Conservation (phyloP, 2,888 invertebrate species). For the Ectemnius continuus region DNA sequence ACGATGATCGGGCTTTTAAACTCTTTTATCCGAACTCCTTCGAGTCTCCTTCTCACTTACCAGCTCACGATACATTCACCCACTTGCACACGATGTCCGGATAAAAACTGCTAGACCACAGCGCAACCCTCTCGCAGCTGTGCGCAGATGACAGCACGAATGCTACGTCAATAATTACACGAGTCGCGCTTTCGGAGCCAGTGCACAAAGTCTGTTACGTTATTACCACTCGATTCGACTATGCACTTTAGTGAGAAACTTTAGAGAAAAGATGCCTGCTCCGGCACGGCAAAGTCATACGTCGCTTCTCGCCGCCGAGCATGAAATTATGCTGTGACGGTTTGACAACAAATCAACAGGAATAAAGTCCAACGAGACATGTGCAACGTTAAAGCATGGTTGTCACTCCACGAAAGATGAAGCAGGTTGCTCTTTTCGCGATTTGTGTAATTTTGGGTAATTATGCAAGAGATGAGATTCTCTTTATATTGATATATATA, state of each 20-base stretch:
- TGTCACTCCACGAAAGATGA: conserved; percentile 73
- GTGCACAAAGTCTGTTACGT: neutral
- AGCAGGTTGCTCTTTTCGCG: conserved; percentile 70
- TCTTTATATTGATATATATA: no score
- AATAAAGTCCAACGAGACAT: conserved; percentile 39
- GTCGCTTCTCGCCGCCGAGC: conserved; percentile 2
- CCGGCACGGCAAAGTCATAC: conserved; percentile 4
- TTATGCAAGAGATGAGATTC: conserved; percentile 30
- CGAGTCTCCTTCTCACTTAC: conserved; percentile 55
- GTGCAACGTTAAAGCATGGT: conserved; percentile 65
- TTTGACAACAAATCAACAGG: conserved; percentile 27
- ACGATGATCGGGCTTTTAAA: no score
- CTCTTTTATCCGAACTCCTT: neutral
- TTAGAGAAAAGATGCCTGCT: conserved; percentile 28
- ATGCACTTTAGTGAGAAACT: conserved; percentile 31
- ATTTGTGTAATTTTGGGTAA: conserved; percentile 73
- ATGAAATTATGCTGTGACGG: conserved; percentile 21
- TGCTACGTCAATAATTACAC: conserved; percentile 43
- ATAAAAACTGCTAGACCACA: conserved; percentile 10
- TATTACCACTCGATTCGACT: conserved; percentile 28
- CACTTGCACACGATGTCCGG: conserved; percentile 10
- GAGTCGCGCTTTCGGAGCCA: conserved; percentile 2
- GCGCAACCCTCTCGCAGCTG: conserved; percentile 6
- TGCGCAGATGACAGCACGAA: conserved; percentile 35
- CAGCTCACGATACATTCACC: conserved; percentile 41